Evolutionary conservation across 2,888 invertebrate species (phyloP).

Genomic region (Linnaemya vulpina): DNA sequence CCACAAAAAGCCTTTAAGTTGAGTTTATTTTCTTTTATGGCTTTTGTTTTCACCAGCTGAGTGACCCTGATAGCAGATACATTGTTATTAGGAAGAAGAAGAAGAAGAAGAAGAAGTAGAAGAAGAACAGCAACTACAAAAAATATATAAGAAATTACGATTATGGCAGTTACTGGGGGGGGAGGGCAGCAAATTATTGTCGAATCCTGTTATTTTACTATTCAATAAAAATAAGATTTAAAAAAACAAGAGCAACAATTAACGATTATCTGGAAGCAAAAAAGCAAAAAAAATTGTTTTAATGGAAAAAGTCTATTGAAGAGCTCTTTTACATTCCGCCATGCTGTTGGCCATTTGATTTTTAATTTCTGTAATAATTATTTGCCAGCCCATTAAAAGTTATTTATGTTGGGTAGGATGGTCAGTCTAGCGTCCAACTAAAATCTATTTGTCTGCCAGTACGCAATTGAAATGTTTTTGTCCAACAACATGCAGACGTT

Average conservation of each 20-base stretch:
- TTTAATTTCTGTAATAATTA: no score
- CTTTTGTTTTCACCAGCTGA: constrained; percentile 29
- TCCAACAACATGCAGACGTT: no score
- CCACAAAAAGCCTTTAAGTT: constrained; percentile 36
- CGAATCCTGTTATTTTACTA: background rate
- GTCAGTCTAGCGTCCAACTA: no score
- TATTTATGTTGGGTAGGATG: no score
- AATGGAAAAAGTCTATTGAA: background rate
- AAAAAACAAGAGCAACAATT: constrained; percentile 4
- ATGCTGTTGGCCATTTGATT: background rate
- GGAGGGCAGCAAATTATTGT: background rate
- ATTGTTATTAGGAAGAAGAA: constrained; percentile 11
- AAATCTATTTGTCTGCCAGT: no score
- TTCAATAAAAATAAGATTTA: background rate
- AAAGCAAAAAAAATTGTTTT: background rate
- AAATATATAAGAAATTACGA: background rate
- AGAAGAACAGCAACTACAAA: no score
- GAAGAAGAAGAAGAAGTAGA: background rate
- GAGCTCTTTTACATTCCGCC: background rate
- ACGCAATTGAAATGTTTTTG: no score
- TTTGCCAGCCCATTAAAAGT: no score
- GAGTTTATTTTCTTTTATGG: constrained; percentile 41
- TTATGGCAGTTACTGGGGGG: background rate
- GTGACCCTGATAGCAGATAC: constrained; percentile 36
- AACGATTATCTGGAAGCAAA: background rate